Percentiles rank a stretch among this genome's conserved stretches.
Evolutionary conservation across 2,113 vertebrate species (phyloP).

Genomic region (Xenopus borealis): DNA sequence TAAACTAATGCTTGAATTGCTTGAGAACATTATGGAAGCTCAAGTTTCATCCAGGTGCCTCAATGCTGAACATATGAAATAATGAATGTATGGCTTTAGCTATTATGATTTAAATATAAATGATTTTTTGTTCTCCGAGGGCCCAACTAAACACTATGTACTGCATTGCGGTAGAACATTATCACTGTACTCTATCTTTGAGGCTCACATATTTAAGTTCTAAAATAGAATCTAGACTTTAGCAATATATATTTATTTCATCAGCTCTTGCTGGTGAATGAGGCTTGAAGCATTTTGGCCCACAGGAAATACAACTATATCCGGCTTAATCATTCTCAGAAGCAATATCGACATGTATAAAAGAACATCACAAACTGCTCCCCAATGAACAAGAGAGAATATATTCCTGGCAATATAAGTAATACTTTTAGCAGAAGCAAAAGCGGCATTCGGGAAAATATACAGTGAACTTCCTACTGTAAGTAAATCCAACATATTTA

Average conservation of each 20-base stretch:
- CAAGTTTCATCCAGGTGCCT: constrained; percentile 21
- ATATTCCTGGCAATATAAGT: constrained; percentile 18
- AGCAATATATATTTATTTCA: constrained; percentile 18
- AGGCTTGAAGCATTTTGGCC: constrained; percentile 1
- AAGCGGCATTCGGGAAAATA: no score
- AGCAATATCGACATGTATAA: constrained; percentile 31
- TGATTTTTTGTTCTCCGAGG: constrained; percentile 14
- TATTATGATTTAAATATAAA: constrained; percentile 12
- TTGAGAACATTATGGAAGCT: not conserved
- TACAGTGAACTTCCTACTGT: no score
- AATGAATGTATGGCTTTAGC: constrained; percentile 8
- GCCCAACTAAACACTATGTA: constrained; percentile 10
- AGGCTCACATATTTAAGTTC: not conserved
- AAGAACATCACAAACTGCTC: constrained; percentile 32
- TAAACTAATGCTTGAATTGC: no score
- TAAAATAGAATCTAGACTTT: not conserved
- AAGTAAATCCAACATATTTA: no score
- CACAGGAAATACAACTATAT: constrained; percentile 24
- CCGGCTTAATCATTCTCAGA: constrained; percentile 26
- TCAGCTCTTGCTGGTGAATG: constrained; percentile 20
- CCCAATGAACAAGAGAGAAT: constrained; percentile 11
- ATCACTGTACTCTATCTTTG: not conserved
- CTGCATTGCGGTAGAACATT: constrained; percentile 2
- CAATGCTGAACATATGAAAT: constrained; percentile 1
- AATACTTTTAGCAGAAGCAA: not conserved